Percentiles rank a stretch among this genome's conserved stretches.
These are phyloP conservation scores for Tupaia tana DNA, from an alignment of 2,113 vertebrate species.

Conservation along the genomic window DNA sequence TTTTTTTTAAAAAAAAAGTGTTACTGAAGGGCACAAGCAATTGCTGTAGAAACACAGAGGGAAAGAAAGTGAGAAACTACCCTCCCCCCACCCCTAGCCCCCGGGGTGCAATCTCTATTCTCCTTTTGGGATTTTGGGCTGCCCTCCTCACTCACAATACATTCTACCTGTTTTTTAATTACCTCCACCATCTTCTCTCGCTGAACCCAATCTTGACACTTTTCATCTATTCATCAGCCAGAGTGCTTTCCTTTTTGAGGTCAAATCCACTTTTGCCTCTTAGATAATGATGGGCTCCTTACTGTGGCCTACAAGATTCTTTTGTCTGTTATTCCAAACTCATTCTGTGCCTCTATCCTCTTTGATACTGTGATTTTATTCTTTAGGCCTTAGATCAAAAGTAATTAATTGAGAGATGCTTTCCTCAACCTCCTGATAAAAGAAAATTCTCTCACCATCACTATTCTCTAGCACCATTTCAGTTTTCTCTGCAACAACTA, in stretches of 20 bases:
- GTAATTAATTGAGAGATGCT: background rate
- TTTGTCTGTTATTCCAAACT: background rate
- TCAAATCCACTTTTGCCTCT: background rate
- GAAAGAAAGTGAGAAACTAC: too few relatives aligned
- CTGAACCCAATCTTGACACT: background rate
- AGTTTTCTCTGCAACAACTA: background rate
- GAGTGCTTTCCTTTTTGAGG: background rate
- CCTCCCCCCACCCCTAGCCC: too few relatives aligned
- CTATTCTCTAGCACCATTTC: background rate
- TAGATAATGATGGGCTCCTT: background rate
- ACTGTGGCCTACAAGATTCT: background rate
- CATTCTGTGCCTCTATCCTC: background rate
- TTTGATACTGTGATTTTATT: background rate
- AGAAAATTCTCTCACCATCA: background rate
- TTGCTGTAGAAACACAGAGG: too few relatives aligned
- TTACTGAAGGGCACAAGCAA: too few relatives aligned
- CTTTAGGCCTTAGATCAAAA: background rate
- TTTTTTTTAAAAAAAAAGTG: too few relatives aligned
- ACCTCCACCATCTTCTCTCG: background rate
- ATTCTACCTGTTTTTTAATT: background rate
- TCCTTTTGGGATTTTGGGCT: too few relatives aligned
- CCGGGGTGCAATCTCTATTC: too few relatives aligned
- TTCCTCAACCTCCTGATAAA: background rate
- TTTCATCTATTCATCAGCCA: background rate
- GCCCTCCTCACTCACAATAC: background rate